Evolutionary conservation across 1,140 invertebrate species (phyloP).

Genomic region (Chrysomallon squamiferum): DNA sequence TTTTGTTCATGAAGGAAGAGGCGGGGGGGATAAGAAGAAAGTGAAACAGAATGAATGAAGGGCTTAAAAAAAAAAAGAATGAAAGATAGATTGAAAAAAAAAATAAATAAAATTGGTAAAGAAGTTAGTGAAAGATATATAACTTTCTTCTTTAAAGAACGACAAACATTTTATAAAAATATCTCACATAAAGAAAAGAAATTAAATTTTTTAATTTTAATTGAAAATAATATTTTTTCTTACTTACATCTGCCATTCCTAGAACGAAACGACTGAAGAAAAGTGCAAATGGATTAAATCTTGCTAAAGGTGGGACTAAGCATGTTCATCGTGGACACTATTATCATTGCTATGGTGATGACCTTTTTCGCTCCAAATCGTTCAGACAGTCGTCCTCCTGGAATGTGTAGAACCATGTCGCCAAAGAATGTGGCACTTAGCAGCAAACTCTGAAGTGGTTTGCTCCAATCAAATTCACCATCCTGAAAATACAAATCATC

Average conservation of each 20-base stretch:
- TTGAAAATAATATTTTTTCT: neutral
- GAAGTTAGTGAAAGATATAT: no score
- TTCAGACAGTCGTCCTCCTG: constrained; percentile 77
- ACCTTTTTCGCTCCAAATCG: constrained; percentile 78
- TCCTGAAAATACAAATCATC: no score
- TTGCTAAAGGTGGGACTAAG: constrained; percentile 10
- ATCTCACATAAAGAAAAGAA: neutral
- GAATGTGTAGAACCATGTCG: constrained; percentile 77
- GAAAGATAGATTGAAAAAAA: no score
- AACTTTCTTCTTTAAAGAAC: no score
- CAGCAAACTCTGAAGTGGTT: constrained; percentile 78
- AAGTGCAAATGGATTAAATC: constrained; percentile 11
- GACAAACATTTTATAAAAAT: neutral
- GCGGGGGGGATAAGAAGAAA: no score
- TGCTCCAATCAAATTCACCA: constrained; percentile 82
- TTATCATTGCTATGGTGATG: neutral
- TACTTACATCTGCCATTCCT: constrained; percentile 13
- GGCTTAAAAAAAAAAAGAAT: neutral
- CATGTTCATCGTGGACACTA: constrained; percentile 1
- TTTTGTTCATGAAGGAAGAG: no score
- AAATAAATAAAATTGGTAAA: no score
- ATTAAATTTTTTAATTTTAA: neutral
- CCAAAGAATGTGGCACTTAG: constrained; percentile 87
- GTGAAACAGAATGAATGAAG: neutral
- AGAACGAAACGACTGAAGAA: constrained; percentile 9